phyloP scores from a whole-genome alignment of 2,797 vertebrate genomes.

The Bryconaethiops microstoma region DNA sequence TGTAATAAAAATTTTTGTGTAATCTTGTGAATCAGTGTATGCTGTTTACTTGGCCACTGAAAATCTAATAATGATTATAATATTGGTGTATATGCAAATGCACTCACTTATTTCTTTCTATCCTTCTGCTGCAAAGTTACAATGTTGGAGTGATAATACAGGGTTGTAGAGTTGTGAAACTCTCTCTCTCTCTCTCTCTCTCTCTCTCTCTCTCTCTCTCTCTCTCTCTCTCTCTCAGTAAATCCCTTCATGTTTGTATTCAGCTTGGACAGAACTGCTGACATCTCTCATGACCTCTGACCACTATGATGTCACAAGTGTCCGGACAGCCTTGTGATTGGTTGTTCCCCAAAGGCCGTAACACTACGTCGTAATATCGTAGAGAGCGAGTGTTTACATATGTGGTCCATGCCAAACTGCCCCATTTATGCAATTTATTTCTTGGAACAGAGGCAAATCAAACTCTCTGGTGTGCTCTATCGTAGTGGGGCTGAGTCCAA shows the following conservation, averaged over 20 bases:
- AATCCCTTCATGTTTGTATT: constrained; percentile 5
- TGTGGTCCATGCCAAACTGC: constrained; percentile 12
- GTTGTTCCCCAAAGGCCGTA: constrained; percentile 28
- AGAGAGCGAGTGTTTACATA: not conserved
- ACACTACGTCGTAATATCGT: constrained; percentile 8
- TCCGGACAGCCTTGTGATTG: constrained; percentile 32
- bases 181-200: not conserved
- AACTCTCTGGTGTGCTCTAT: not conserved
- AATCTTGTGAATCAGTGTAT: no score
- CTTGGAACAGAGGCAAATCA: constrained; percentile 11
- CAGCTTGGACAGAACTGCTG: constrained; percentile 50
- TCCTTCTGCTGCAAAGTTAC: no score
- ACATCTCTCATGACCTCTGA: constrained; percentile 45
- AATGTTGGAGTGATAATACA: no score
- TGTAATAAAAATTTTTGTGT: no score
- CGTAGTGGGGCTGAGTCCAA: not conserved
- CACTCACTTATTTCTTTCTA: no score
- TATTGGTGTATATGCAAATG: no score
- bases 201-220: no score
- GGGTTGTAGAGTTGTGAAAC: not conserved
- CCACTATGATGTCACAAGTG: constrained; percentile 32
- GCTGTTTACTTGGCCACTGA: no score
- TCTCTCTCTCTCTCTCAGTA: no score
- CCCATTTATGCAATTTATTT: constrained; percentile 8
- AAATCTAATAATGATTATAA: no score